These are phyloP conservation scores for Allolobophora icterica DNA, from an alignment of 2,888 invertebrate genomes.

Conservation along the genomic window DNA sequence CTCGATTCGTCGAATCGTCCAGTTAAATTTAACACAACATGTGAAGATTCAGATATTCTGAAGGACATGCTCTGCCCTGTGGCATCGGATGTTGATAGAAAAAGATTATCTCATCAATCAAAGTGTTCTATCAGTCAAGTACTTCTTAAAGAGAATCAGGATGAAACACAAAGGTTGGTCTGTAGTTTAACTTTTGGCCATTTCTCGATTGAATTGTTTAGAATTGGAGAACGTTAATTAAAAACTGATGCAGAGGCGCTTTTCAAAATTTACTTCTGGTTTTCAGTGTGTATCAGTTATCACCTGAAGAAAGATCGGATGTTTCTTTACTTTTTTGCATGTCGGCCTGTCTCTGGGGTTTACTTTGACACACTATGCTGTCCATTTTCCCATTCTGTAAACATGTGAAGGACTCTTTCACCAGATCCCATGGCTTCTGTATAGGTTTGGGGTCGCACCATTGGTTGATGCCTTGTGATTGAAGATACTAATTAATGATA, in stretches of 20 bases:
- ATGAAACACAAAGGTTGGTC: background rate
- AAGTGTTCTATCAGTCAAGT: background rate
- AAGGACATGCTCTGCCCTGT: background rate
- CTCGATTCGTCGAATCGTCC: slow-evolving; percentile 18
- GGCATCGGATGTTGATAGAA: background rate
- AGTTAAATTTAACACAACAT: background rate
- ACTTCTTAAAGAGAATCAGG: slow-evolving; percentile 21
- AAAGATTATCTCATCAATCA: background rate
- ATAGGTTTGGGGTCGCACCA: no score
- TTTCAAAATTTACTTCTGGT: background rate
- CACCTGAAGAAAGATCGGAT: no score
- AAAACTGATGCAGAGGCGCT: background rate
- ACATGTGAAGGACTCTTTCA: no score
- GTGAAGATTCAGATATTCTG: background rate
- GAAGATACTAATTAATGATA: no score
- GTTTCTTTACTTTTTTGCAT: no score
- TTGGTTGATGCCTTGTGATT: no score
- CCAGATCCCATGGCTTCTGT: no score
- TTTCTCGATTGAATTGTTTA: background rate
- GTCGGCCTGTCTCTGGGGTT: no score
- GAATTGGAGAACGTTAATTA: background rate
- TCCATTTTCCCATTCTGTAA: no score
- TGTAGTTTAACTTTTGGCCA: background rate
- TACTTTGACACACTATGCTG: no score
- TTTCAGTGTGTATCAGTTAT: no score